phyloP scores from a whole-genome alignment of 1,140 invertebrate genomes.

The Drosophila pectinifera region DNA sequence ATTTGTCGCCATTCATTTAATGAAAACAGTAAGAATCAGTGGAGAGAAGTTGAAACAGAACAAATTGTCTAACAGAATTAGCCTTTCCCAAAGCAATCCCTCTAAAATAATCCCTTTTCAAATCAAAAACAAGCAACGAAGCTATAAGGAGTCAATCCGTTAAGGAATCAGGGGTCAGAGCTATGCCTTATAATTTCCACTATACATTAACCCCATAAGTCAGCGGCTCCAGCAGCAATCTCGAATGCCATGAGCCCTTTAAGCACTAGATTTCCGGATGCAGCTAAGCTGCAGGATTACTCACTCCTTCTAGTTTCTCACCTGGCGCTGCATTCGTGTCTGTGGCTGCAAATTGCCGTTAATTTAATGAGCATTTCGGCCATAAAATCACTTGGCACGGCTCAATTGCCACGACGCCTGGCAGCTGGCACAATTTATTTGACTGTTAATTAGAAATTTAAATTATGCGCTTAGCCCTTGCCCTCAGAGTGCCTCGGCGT shows the following conservation, averaged over 20 bases:
- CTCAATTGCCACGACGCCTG: conserved; percentile 65
- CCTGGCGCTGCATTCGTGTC: conserved; percentile 65
- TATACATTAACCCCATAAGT: conserved; percentile 14
- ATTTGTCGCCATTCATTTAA: neutral
- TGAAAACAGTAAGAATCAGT: neutral
- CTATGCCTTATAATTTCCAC: conserved; percentile 7
- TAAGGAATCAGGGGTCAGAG: neutral
- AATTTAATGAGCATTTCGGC: conserved; percentile 77
- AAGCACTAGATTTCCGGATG: conserved; percentile 2
- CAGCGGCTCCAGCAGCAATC: conserved; percentile 4
- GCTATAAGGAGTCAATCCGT: neutral
- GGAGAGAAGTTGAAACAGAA: too few relatives aligned
- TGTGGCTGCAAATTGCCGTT: conserved; percentile 70
- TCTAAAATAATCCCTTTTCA: too few relatives aligned
- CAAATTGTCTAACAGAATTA: too few relatives aligned
- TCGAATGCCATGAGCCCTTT: conserved; percentile 4
- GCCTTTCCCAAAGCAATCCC: too few relatives aligned
- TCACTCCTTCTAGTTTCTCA: conserved; percentile 11
- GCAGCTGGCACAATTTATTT: conserved; percentile 79
- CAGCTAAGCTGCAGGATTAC: conserved; percentile 6
- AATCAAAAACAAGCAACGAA: neutral
- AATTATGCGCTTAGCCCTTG: conserved; percentile 78
- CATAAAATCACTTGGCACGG: conserved; percentile 74
- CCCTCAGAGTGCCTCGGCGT: conserved; percentile 31
- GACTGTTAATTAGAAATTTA: conserved; percentile 82